Evolutionary conservation across 2,888 invertebrate species (phyloP), one percentile per base, ranked within the genome.

Genomic region (Lithophane ornitopus): DNA sequence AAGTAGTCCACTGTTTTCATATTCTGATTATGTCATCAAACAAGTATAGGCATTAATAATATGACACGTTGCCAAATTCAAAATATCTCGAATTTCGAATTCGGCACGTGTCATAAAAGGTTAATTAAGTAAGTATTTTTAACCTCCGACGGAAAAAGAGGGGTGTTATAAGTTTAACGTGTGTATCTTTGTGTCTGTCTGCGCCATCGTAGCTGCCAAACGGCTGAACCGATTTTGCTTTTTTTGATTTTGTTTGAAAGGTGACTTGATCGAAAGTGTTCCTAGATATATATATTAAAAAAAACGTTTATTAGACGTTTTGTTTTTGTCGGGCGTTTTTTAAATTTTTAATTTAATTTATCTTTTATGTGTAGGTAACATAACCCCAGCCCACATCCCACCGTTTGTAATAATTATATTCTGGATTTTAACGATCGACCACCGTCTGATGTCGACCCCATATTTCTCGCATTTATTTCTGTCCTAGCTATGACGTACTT

Each of bases 381-480:
- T 71, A 54, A 71, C 62, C 44, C 58, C 65, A 46, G 26, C 39
- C 66, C 46, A 62, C 41, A 58, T 63, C 52, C 44, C 49, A n/a
- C 56, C 22, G 44, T 59, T 28, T 28, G 22, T 26, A 46, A 0
- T 69, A 70, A 67, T 72, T 63, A 34, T 34, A 34, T 46, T 54
- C 70, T 72, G 70, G 56, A 63, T 56, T 68, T 65, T 74, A 71
- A 76, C 69, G 65, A 74, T 54, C 67, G 70, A 65, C 41, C n/a
- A 62, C 46, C 68, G 62, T 46, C 69, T 71, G 67, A 66, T 85
- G 83, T 76, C 69, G 74, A 76, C 70, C 70, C 56, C 54, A 56
- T 66, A 74, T 75, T 63, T 68, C 73, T 75, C 71, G 66, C 74
- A 82, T 82, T 78, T 85, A 78, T 85, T 82, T 82, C 44, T 54